Evolutionary conservation across 2,888 invertebrate genomes (phyloP).

Genomic region (Coremacera marginata): DNA sequence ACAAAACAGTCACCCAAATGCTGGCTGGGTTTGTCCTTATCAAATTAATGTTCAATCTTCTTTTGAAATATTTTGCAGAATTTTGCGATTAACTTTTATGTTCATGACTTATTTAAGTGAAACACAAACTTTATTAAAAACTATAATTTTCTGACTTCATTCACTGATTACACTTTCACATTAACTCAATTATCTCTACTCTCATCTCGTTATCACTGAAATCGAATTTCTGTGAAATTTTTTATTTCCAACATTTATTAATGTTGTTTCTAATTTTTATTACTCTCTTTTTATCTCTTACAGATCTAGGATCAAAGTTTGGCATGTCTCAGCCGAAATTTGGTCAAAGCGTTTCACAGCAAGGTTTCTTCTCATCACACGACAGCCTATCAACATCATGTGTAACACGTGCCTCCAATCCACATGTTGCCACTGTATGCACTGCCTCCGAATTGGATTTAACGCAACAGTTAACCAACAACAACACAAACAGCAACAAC

Average conservation of each 20-base stretch:
- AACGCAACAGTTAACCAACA: constrained; percentile 51
- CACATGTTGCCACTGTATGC: constrained; percentile 71
- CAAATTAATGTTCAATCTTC: no score
- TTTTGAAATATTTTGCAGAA: no score
- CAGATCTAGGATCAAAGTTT: constrained; percentile 85
- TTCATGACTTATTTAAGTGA: no score
- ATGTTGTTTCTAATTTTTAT: background rate
- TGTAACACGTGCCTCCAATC: constrained; percentile 73
- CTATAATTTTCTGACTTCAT: no score
- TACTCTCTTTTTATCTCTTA: constrained; percentile 49
- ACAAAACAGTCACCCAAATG: no score
- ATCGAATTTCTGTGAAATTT: no score
- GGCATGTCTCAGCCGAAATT: constrained; percentile 75
- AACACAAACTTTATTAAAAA: no score
- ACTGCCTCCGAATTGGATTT: constrained; percentile 82
- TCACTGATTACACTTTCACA: no score
- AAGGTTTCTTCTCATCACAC: constrained; percentile 79
- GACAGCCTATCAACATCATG: constrained; percentile 81
- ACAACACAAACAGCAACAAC: constrained; percentile 53
- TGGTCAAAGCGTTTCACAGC: constrained; percentile 71
- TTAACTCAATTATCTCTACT: no score
- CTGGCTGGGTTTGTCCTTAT: no score
- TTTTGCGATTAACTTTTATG: no score
- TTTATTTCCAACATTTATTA: background rate
- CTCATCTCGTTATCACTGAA: no score